Evolutionary conservation across 2,797 vertebrate genomes (phyloP).

Genomic region (Premnoplex brunnescens): DNA sequence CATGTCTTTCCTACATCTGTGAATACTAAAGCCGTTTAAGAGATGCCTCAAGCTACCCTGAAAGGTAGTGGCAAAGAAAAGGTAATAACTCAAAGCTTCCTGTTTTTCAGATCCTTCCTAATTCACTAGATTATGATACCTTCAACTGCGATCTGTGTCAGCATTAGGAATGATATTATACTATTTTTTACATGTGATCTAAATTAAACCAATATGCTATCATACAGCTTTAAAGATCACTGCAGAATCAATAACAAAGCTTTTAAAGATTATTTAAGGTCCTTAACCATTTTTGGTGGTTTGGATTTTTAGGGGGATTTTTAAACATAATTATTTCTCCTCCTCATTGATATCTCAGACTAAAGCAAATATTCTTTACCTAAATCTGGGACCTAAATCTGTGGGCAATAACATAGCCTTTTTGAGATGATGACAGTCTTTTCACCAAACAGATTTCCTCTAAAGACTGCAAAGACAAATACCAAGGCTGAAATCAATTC

Average conservation of each 20-base stretch:
- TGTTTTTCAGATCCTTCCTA: neutral
- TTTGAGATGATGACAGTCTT: constrained; percentile 9
- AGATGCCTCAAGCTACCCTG: neutral
- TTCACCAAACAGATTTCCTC: constrained; percentile 25
- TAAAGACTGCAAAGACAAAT: constrained; percentile 38
- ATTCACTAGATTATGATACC: neutral
- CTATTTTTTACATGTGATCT: neutral
- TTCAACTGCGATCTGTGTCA: neutral
- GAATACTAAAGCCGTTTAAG: neutral
- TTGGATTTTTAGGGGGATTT: neutral
- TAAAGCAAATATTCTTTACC: neutral
- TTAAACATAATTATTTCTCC: neutral
- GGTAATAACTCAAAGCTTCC: neutral
- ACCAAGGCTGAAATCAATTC: neutral
- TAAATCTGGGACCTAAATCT: neutral
- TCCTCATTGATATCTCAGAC: neutral
- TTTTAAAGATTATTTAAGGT: neutral
- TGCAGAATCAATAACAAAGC: neutral
- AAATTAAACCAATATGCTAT: constrained; percentile 12
- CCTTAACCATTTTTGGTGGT: neutral
- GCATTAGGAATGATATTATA: neutral
- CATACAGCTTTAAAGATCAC: constrained; percentile 26
- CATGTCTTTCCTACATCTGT: neutral
- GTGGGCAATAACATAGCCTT: neutral
- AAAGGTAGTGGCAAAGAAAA: neutral